Conservation (phyloP, 2,888 invertebrate species). For the Cataglyphis rosenhaueri region DNA sequence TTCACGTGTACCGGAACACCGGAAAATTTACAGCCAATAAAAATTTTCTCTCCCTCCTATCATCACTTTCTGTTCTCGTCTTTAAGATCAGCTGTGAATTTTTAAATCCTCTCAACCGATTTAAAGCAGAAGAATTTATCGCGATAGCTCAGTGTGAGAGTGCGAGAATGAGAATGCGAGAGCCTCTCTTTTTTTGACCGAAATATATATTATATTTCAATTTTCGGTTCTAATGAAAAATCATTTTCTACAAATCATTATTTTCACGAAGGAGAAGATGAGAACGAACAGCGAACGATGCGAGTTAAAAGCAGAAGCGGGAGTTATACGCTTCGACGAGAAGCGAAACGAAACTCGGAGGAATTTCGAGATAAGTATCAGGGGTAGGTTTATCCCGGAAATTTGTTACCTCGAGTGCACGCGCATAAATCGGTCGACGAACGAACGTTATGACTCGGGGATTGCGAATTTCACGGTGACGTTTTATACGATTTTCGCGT, state of each 20-base stretch:
- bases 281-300: neutral
- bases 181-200: neutral
- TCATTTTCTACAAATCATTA: constrained; percentile 14
- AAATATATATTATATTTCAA: constrained; percentile 5
- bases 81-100: constrained; percentile 58
- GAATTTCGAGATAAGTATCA: constrained; percentile 23
- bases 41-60: constrained; percentile 17
- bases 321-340: neutral
- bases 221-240: constrained; percentile 26
- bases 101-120: constrained; percentile 27
- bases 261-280: neutral
- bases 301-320: constrained; percentile 6
- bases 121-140: constrained; percentile 16
- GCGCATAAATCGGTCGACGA: constrained; percentile 10
- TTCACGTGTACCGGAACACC: constrained; percentile 40
- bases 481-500: constrained; percentile 22
- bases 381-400: constrained; percentile 8
- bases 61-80: neutral
- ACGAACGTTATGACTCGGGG: constrained; percentile 19
- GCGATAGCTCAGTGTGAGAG: constrained; percentile 21
- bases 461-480: constrained; percentile 15
- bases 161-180: neutral
- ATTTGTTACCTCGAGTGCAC: constrained; percentile 30
- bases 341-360: neutral
- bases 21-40: constrained; percentile 58